phyloP scores from a whole-genome alignment of 2,113 vertebrate species.

The Toxostoma redivivum region DNA sequence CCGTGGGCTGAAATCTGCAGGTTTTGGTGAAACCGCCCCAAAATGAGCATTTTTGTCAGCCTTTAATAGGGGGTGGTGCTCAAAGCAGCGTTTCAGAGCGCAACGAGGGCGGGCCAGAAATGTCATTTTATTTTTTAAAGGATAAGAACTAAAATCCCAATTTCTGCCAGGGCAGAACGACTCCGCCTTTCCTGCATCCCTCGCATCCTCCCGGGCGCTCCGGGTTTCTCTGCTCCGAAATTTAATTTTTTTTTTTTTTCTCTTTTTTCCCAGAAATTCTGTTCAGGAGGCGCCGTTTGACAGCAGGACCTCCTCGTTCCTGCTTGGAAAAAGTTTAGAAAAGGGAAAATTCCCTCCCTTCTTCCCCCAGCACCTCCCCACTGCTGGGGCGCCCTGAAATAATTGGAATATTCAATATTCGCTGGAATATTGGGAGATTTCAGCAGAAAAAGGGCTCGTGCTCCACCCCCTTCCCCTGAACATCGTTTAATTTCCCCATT shows the following conservation, averaged over 20 bases:
- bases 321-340: neutral
- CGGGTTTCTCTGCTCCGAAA: neutral
- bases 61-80: neutral
- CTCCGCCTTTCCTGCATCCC: neutral
- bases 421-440: neutral
- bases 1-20: neutral
- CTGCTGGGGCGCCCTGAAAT: neutral
- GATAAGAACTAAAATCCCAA: neutral
- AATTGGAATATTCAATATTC: neutral
- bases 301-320: neutral
- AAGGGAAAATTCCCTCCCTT: neutral
- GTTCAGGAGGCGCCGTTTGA: fast-evolving
- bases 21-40: neutral
- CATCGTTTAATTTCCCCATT: neutral
- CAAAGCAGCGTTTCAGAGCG: fast-evolving
- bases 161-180: fast-evolving
- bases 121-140: neutral
- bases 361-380: neutral
- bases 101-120: neutral
- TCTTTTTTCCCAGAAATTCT: neutral
- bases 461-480: neutral
- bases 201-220: neutral
- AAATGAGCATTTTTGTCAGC: neutral
- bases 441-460: fast-evolving
- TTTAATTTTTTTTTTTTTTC: neutral